A percentile compares a stretch with the other conserved stretches of the same genome.
phyloP scores from a whole-genome alignment of 2,888 invertebrate genomes.

The Thecophora atra region DNA sequence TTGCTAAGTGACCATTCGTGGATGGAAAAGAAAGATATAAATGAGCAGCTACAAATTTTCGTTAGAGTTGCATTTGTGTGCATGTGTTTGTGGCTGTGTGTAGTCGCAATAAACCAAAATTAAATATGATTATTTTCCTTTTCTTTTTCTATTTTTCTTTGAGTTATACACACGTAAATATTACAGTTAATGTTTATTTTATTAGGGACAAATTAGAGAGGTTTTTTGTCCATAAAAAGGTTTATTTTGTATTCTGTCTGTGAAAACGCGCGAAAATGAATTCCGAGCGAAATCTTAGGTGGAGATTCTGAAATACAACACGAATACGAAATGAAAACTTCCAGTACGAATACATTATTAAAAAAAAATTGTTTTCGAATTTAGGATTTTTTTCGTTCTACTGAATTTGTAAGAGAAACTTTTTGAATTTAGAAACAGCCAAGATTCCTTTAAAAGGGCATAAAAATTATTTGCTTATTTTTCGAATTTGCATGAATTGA shows the following conservation, averaged over 20 bases:
- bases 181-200: no score
- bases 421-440: background rate
- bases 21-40: background rate
- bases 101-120: background rate
- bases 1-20: slow-evolving; percentile 21
- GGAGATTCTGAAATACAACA: no score
- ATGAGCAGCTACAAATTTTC: slow-evolving; percentile 20
- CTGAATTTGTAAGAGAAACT: background rate
- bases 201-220: no score
- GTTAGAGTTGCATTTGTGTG: slow-evolving; percentile 24
- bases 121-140: slow-evolving; percentile 15
- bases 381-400: background rate
- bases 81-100: background rate
- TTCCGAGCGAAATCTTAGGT: no score
- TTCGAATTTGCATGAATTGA: slow-evolving; percentile 33
- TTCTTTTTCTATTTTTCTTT: background rate
- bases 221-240: no score
- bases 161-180: background rate
- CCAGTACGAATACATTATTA: no score
- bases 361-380: no score
- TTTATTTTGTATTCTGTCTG: no score
- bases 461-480: background rate
- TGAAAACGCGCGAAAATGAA: no score
- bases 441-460: background rate
- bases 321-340: no score